Conservation (phyloP, 2,113 vertebrate species). For the Cyprinodon tularosa region DNA sequence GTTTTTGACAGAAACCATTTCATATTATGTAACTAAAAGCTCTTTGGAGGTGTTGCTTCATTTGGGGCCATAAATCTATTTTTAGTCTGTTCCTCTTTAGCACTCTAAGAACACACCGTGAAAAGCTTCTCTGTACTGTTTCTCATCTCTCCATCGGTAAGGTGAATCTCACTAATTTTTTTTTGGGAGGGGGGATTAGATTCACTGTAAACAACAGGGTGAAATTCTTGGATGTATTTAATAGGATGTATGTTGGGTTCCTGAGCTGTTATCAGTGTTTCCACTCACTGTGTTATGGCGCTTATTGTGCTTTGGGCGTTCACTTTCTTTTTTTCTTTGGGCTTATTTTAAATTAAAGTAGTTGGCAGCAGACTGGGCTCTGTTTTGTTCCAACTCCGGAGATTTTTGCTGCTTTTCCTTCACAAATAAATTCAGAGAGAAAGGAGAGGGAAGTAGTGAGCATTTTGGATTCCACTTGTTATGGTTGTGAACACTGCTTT, state of each 20-base stretch:
- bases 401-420: constrained; percentile 37
- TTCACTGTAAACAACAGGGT: constrained; percentile 37
- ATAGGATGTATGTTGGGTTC: constrained; percentile 38
- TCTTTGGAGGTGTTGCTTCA: constrained; percentile 30
- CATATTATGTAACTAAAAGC: constrained; percentile 14
- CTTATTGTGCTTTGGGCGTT: constrained; percentile 48
- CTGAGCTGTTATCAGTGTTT: constrained; percentile 39
- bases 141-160: constrained; percentile 50
- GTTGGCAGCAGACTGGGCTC: constrained; percentile 34
- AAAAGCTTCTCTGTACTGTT: constrained; percentile 14
- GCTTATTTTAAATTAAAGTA: neutral
- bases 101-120: constrained; percentile 10
- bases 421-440: constrained; percentile 38
- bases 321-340: constrained; percentile 37
- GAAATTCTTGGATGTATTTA: constrained; percentile 30
- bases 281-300: constrained; percentile 32
- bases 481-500: constrained; percentile 29
- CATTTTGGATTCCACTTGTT: constrained; percentile 34
- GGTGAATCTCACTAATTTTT: constrained; percentile 36
- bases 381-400: constrained; percentile 49
- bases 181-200: neutral
- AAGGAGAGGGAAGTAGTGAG: constrained; percentile 29
- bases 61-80: constrained; percentile 38
- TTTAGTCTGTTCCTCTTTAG: constrained; percentile 20
- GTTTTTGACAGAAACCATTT: constrained; percentile 6